Base-by-base conservation (phyloP, 2,113 vertebrate species). In the Tragelaphus imberbis region DNA sequence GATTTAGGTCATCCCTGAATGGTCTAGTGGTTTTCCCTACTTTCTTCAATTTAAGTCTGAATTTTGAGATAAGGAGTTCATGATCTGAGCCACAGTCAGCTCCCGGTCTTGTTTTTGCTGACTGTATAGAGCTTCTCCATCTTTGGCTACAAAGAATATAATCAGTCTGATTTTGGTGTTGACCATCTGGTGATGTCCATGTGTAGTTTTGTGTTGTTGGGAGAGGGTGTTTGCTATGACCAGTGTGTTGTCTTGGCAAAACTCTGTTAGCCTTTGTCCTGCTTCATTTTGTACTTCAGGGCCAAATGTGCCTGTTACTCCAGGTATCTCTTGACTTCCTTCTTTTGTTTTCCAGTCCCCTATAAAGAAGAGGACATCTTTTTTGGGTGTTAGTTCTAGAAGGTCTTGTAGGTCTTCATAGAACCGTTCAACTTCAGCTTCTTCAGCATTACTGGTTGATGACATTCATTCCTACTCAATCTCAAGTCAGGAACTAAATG, bases 121-220 rank as follows among this genome's bases (percentile, higher is more conserved):
- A 21, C 9, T 21, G 4, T 71, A 9, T 71, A 36, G n/a, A 71
- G 17, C n/a, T 71, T 71, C 17, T 71, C 65, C n/a, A 71, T 71
- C 65, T 71, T 71, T 71, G n/a, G 9, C 65, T 71, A n/a, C 65
- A 71, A 71, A 71, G 65, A 71, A 36, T 36, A 71, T 71, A 71
- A 21, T 71, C 65, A 71, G 0, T 71, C n/a, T 71, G 19, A 71
- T 21, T 71, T 71, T 0, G 0, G 17, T 71, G 9, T 71, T 71
- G 65, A 36, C 65, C n/a, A 21, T 36, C n/a, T 71, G 65, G n/a
- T 71, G 65, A 36, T 71, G 17, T 36, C 65, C 65, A 71, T 71
- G 17, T 71, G n/a, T 36, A 71, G 65, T 71, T 2, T 71, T 36
- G 17, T 71, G 65, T 36, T 71, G 65, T 71, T 71, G 65, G 65